Evolutionary conservation across 1,140 invertebrate genomes (phyloP), one percentile per base, ranked within the genome.

Genomic region (Nomia melanderi): DNA sequence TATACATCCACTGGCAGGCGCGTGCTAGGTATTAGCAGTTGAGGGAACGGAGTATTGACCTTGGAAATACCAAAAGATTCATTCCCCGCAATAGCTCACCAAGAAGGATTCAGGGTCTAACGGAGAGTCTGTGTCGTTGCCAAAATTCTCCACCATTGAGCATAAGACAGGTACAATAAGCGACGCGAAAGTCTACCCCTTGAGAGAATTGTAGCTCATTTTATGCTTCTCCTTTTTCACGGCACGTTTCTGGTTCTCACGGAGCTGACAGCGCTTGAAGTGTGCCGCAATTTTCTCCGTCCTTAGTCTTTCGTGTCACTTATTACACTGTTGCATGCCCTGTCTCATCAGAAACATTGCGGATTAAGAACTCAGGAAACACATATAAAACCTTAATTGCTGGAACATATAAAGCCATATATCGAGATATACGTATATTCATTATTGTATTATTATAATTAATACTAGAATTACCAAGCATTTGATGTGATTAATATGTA

Each of bases 151-250:
- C 20, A 17, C 47, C 47, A 50, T 50, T 50, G 47, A n/a, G 47
- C 47, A 50, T 50, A 50, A 50, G 47, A 50, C 47, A 50, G 47
- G 47, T n/a, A 50, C n/a, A n/a, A 50, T 50, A 50, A 50, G 47
- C 47, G 47, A 50, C 47, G n/a, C 47, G 47, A n/a, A n/a, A 50
- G 20, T 17, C 47, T 50, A 20, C n/a, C 47, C n/a, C 47, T 50
- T 8, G 47, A n/a, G 47, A 50, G n/a, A 50, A 50, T 50, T 50
- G 47, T 50, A 50, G 47, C n/a, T n/a, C 17, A n/a, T 50, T n/a
- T n/a, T 7, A 50, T 7, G 17, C 3, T n/a, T 50, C 47, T 50
- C 20, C 47, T 50, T 50, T 50, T 50, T 50, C n/a, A n/a, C 47
- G 47, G 47, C 47, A n/a, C 20, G 47, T 20, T n/a, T 50, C 47